Conservation (phyloP, 2,113 vertebrate genomes). For the Nannospalax galili region DNA sequence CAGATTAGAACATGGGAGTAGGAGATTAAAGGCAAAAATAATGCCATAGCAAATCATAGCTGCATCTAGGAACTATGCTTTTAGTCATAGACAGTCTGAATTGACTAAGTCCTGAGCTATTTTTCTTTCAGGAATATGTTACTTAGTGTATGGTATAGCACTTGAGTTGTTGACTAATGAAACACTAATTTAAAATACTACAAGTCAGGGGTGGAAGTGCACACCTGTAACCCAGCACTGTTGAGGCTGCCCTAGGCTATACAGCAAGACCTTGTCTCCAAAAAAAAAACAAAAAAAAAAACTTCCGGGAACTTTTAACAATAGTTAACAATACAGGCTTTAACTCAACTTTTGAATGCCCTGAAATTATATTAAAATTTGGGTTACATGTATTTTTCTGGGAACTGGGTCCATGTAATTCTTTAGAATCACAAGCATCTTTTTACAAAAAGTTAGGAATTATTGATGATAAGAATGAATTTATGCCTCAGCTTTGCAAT, state of each 20-base stretch:
- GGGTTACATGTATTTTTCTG: neutral
- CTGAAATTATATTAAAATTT: neutral
- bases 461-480: slow-evolving; percentile 32
- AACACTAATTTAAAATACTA: neutral
- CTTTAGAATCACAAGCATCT: slow-evolving; percentile 24
- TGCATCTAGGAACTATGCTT: neutral
- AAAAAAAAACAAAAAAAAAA: neutral
- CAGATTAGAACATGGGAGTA: neutral
- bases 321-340: neutral
- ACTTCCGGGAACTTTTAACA: neutral
- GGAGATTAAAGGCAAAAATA: neutral
- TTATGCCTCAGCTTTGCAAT: slow-evolving; percentile 31
- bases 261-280: neutral
- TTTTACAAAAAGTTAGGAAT: neutral
- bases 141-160: neutral
- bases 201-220: neutral
- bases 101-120: neutral
- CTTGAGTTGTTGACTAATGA: neutral
- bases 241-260: too few species aligned
- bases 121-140: neutral
- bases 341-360: neutral
- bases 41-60: neutral
- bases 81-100: neutral
- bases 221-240: neutral
- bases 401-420: neutral